Evolutionary conservation across 2,113 vertebrate genomes (phyloP), one percentile per base, ranked within the genome.

Genomic region (Tachycineta bicolor): DNA sequence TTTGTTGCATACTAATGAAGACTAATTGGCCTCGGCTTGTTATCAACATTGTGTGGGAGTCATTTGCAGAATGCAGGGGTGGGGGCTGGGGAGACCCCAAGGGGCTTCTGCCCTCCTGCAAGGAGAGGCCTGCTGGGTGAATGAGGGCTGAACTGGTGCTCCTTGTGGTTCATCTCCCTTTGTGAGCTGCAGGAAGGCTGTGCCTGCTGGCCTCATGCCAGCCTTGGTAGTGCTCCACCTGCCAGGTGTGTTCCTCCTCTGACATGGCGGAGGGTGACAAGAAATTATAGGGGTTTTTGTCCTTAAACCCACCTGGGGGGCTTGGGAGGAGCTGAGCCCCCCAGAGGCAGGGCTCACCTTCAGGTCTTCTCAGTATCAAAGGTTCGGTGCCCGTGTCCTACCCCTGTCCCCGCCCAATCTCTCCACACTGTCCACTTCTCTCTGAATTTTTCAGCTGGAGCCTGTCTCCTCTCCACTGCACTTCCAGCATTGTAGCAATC

Each of bases 1-100:
- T 97, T 96, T 96, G 92, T 95, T 95, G 97, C 97, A 97, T 97
- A 95, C 96, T 93, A 96, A 97, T 97, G 93, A 97, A 74, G 1
- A 2, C 88, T 97, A 96, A 96, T 94, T 97, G 77, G 91, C 83
- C 80, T 90, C 29, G 2, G 49, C 80, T 97, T 83, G 34, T 96
- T 95, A 94, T 80, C 86, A 79, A n/a, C 29, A 33, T 90, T 56
- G 25, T 18, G 5, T 6, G 29, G 14, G 22, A 94, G 58, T 70
- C 1, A 2, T 95, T 97, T 92, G 71, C 20, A 37, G 84, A 93
- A 90, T 86, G 80, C 82, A 50, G 70, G 29, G 41, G 21, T 68
- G 47, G 43, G 44, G 43, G 73, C 2, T 92, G 78, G 81, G 83
- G 60, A 62, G 77, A 89, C 20, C 44, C 39, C 25, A 10, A 41